Evolutionary conservation across 2,888 invertebrate genomes (phyloP), one percentile per base, ranked within the genome.

Genomic region (Hedychridium roseum): DNA sequence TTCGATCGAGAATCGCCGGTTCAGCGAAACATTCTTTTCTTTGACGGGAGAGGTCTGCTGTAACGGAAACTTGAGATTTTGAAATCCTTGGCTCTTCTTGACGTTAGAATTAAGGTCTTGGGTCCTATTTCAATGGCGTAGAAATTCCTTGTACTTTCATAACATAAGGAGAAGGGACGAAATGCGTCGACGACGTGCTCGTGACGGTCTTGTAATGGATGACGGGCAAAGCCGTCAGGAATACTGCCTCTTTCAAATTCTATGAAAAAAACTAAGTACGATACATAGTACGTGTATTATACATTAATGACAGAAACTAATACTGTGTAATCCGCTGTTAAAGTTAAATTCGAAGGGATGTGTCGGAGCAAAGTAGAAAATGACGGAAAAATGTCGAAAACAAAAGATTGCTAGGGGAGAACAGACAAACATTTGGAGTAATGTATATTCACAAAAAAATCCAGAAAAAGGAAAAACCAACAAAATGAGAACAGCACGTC

Each of bases 171-270:
- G 27, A 18, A 9, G 21, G 18, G 18, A 15, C 16, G 20, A 31
- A 41, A 43, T 40, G 30, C 35, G 27, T 26, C 39, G 39, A 23
- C 32, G 18, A 28, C 1, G n/a, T 41, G 21, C 28, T 41, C 47
- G 42, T 44, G 44, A 45, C n/a, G 23, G 36, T 18, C 31, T 28
- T 16, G 45, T 47, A 48, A 51, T 49, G 52, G 54, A 43, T 35
- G 36, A 46, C 46, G 42, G 51, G 35, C n/a, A n/a, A 31, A 51
- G 52, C 46, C 54, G 57, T 57, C 54, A 53, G 53, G 57, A 64
- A 63, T 51, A 66, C 64, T 67, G 66, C 64, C 66, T 66, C 59
- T 63, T 63, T 66, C 59, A 52, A 55, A 53, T 62, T n/a, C n/a
- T 46, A 58, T 48, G 49, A 52, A 44, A 50, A 55, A 40, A 50